Percentiles rank a stretch among this genome's conserved stretches.
These are phyloP conservation scores for Resseliella maxima DNA, from an alignment of 2,888 invertebrate genomes.

Conservation along the genomic window DNA sequence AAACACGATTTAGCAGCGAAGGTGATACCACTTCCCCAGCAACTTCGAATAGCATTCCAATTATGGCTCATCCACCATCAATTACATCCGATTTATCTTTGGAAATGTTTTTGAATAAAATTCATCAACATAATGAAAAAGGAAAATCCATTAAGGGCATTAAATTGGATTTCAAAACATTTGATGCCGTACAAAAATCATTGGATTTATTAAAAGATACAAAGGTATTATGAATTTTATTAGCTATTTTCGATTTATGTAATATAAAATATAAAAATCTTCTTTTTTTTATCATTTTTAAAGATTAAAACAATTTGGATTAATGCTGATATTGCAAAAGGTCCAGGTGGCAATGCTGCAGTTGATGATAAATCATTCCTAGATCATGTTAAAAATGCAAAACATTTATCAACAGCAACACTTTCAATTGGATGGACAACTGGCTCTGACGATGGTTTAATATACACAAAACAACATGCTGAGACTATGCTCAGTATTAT, in stretches of 20 bases:
- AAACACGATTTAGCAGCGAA: background rate
- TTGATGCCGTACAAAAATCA: constrained; percentile 76
- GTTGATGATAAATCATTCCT: constrained; percentile 77
- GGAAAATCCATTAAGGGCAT: constrained; percentile 74
- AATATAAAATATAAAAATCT: too few species aligned
- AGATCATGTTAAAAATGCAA: constrained; percentile 67
- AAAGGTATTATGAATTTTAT: constrained; percentile 67
- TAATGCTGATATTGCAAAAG: constrained; percentile 84
- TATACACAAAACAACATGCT: constrained; percentile 75
- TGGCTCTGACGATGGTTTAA: constrained; percentile 70
- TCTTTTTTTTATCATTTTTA: background rate
- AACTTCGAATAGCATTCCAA: constrained; percentile 69
- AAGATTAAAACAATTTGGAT: constrained; percentile 83
- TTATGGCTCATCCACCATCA: constrained; percentile 89
- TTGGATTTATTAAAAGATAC: constrained; percentile 67
- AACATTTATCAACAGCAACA: constrained; percentile 72
- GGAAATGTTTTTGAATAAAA: constrained; percentile 75
- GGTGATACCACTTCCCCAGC: background rate
- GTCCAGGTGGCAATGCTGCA: constrained; percentile 76
- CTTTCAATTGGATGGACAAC: constrained; percentile 91
- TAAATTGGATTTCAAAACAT: constrained; percentile 88
- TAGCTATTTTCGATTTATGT: too few species aligned
- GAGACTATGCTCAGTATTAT: constrained; percentile 75
- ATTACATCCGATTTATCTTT: constrained; percentile 80
- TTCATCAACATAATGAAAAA: constrained; percentile 69